These are phyloP conservation scores for Anthonomus grandis DNA, from an alignment of 1,140 invertebrate genomes.

Conservation along the genomic window DNA sequence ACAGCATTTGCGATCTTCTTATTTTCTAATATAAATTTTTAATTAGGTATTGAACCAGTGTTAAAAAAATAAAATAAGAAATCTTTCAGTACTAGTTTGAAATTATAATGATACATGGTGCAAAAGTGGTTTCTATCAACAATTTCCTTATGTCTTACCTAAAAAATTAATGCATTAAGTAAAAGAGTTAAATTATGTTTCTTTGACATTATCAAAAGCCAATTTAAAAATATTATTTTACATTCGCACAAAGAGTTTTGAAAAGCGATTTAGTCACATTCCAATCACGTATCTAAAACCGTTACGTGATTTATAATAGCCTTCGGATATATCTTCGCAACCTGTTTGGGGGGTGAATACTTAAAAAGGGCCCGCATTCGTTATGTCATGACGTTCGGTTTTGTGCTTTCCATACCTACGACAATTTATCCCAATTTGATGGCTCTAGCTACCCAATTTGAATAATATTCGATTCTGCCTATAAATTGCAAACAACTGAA, in stretches of 20 bases:
- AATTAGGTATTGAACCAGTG: too few relatives aligned
- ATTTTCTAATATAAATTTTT: too few relatives aligned
- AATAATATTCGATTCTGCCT: slow-evolving; percentile 7
- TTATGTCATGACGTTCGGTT: slow-evolving; percentile 19
- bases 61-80: too few relatives aligned
- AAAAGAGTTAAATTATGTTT: too few relatives aligned
- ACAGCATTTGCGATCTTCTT: too few relatives aligned
- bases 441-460: slow-evolving; percentile 9
- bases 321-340: slow-evolving; percentile 14
- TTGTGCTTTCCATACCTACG: slow-evolving; percentile 6
- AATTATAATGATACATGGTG: too few relatives aligned
- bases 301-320: slow-evolving; percentile 29
- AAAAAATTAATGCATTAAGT: too few relatives aligned
- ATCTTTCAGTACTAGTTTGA: too few relatives aligned
- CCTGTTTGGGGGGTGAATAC: slow-evolving; percentile 20
- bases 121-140: too few relatives aligned
- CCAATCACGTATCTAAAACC: slow-evolving; percentile 20
- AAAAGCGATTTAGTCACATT: slow-evolving; percentile 17
- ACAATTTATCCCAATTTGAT: slow-evolving; percentile 11
- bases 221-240: too few relatives aligned
- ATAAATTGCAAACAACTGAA: slow-evolving; percentile 1
- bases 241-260: slow-evolving; percentile 8
- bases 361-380: slow-evolving; percentile 22
- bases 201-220: too few relatives aligned
- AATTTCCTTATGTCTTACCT: too few relatives aligned